phyloP scores from a whole-genome alignment of 2,113 vertebrate species.

The Gorilla gorilla region DNA sequence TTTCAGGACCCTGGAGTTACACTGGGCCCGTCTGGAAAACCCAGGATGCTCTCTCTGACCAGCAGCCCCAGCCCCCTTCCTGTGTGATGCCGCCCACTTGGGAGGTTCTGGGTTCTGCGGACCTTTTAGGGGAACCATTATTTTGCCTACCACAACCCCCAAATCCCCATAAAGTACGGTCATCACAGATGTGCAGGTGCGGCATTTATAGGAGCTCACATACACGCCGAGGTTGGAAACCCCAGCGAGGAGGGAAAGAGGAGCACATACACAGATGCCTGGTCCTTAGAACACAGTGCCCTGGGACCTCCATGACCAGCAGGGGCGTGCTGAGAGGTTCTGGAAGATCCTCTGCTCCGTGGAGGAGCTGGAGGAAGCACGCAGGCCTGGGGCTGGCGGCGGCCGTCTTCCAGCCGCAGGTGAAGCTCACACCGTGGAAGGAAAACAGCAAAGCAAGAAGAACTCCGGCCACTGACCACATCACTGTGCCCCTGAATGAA shows the following conservation, averaged over 20 bases:
- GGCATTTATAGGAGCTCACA: background rate
- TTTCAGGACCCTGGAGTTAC: background rate
- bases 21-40: background rate
- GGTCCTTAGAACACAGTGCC: background rate
- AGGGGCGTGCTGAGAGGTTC: background rate
- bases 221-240: background rate
- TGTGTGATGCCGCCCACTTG: background rate
- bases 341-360: background rate
- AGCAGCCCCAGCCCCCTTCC: background rate
- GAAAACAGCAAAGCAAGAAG: background rate
- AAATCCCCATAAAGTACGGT: background rate
- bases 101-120: background rate
- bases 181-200: background rate
- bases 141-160: background rate
- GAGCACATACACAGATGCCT: background rate
- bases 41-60: background rate
- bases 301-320: background rate
- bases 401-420: background rate
- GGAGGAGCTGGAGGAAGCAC: background rate
- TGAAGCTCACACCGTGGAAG: background rate
- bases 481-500: background rate
- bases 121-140: background rate
- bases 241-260: background rate
- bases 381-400: no score
- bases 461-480: background rate